These are phyloP conservation scores for Stenolophus ochropezus DNA, from an alignment of 2,888 invertebrate genomes.

Conservation along the genomic window DNA sequence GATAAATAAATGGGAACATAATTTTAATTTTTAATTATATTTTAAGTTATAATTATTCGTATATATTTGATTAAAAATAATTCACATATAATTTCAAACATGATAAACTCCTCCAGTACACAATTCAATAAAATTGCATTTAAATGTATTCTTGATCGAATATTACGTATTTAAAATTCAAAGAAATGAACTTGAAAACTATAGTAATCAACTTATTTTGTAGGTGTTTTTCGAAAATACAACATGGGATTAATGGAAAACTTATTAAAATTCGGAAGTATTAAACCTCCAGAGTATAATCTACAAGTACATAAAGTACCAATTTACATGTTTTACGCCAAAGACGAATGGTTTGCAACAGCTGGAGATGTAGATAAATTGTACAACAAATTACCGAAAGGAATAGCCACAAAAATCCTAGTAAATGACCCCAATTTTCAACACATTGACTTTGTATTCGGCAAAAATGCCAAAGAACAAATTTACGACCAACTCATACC, in stretches of 20 bases:
- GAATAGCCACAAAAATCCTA: neutral
- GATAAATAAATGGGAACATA: too few relatives aligned
- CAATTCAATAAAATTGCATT: too few relatives aligned
- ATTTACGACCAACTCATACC: too few relatives aligned
- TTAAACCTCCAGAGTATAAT: neutral
- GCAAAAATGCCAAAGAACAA: constrained; percentile 11
- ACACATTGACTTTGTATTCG: constrained; percentile 17
- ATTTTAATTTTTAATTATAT: too few relatives aligned
- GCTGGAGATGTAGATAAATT: neutral
- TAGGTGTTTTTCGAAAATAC: neutral
- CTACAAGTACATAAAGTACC: neutral
- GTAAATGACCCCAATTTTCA: constrained; percentile 11
- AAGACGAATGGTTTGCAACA: neutral
- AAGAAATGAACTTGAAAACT: too few relatives aligned
- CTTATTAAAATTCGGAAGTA: neutral
- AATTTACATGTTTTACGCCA: neutral
- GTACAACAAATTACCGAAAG: neutral
- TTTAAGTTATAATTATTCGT: too few relatives aligned
- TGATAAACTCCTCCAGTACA: neutral
- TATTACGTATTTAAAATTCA: neutral
- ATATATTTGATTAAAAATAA: too few relatives aligned
- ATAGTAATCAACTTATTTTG: too few relatives aligned
- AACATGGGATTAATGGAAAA: neutral
- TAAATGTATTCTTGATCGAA: neutral
- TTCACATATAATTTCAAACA: too few relatives aligned